Conservation (phyloP, 2,113 vertebrate species). For the Mandrillus leucophaeus region DNA sequence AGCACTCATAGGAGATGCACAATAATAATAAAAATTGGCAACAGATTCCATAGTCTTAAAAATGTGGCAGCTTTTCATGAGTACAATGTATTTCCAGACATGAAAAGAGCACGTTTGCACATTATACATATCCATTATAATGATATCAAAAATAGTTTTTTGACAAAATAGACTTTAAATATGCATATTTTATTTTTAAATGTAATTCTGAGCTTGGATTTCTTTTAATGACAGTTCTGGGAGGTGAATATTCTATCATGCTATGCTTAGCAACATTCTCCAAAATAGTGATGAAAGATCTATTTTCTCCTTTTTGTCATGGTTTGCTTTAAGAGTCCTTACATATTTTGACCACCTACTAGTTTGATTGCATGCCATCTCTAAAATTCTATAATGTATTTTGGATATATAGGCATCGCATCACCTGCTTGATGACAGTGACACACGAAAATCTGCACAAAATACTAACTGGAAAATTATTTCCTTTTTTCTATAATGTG, state of each 20-base stretch:
- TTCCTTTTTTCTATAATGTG: background rate
- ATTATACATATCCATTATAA: background rate
- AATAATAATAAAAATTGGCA: background rate
- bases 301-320: background rate
- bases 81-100: background rate
- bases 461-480: background rate
- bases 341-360: background rate
- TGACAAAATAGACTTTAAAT: slow-evolving; percentile 21
- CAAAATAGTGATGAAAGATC: background rate
- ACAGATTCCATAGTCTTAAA: slow-evolving; percentile 11
- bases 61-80: background rate
- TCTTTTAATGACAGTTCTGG: background rate
- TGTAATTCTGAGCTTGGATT: background rate
- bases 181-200: slow-evolving; percentile 1
- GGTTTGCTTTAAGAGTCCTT: background rate
- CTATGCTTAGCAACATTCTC: background rate
- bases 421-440: background rate
- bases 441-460: background rate
- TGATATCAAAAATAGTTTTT: background rate
- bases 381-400: slow-evolving; percentile 20
- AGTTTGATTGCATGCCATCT: background rate
- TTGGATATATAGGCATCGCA: background rate
- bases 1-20: background rate
- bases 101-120: slow-evolving; percentile 3
- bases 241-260: background rate